A percentile compares a stretch with the other conserved stretches of the same genome.
These are phyloP conservation scores for Sceloporus undulatus DNA, from an alignment of 2,113 vertebrate genomes.

Conservation along the genomic window DNA sequence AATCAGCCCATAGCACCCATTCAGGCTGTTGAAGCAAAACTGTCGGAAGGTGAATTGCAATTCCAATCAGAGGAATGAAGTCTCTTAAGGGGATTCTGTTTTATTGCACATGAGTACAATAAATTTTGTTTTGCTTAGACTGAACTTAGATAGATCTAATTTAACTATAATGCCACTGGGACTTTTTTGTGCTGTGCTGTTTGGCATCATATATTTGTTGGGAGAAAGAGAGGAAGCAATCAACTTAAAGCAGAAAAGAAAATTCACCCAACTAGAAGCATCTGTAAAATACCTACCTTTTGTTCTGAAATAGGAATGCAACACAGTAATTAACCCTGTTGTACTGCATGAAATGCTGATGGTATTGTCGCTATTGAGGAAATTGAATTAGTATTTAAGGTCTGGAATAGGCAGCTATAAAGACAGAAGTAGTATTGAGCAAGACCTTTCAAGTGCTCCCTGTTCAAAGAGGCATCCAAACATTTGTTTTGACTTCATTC, in stretches of 20 bases:
- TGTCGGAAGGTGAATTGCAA: constrained; percentile 32
- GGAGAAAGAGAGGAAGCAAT: constrained; percentile 19
- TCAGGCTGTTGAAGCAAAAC: background rate
- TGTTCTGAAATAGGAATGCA: constrained; percentile 13
- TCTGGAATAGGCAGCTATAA: background rate
- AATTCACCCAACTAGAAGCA: background rate
- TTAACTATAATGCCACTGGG: background rate
- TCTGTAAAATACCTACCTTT: background rate
- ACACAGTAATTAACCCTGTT: background rate
- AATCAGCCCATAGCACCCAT: constrained; percentile 15
- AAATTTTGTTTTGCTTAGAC: constrained; percentile 20
- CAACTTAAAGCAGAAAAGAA: constrained; percentile 28
- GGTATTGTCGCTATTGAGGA: too few relatives aligned
- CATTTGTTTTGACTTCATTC: background rate
- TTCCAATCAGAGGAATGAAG: constrained; percentile 34
- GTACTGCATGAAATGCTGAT: background rate
- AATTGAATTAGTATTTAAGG: background rate
- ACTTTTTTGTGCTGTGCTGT: background rate
- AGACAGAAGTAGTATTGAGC: background rate
- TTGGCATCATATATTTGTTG: constrained; percentile 34
- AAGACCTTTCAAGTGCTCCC: background rate
- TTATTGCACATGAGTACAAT: background rate
- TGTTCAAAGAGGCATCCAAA: background rate
- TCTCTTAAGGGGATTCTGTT: constrained; percentile 22
- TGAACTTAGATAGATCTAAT: constrained; percentile 11